Conservation (phyloP, 2,113 vertebrate species). For the Corvus moneduloides region DNA sequence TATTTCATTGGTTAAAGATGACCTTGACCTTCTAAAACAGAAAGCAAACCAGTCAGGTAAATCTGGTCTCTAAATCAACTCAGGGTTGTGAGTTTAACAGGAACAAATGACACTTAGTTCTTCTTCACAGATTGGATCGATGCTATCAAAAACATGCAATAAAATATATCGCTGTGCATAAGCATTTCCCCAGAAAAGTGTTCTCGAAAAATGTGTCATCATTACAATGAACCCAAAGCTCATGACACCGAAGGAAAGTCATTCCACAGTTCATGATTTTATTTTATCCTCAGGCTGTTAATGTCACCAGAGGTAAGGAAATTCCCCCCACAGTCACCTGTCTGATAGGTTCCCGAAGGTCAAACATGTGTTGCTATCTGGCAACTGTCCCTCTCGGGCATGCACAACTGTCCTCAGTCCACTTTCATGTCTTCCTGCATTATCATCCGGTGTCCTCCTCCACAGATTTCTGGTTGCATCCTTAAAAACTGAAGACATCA, state of each 20-base stretch:
- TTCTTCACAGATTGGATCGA: neutral
- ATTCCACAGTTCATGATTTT: neutral
- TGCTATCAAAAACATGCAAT: neutral
- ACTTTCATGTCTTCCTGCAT: neutral
- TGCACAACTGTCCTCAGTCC: neutral
- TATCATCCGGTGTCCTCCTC: neutral
- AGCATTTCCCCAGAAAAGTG: neutral
- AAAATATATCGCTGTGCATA: neutral
- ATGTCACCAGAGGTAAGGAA: neutral
- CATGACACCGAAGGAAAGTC: neutral
- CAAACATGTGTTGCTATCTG: neutral
- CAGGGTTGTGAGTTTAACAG: neutral
- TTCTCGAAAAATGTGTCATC: neutral
- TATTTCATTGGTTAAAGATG: neutral
- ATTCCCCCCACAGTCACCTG: neutral
- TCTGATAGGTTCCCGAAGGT: neutral
- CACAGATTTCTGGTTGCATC: neutral
- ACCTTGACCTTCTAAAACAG: neutral
- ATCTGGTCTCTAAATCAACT: neutral
- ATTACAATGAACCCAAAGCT: neutral
- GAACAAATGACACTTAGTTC: neutral
- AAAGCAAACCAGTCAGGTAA: neutral
- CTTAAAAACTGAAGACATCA: neutral
- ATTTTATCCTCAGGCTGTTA: neutral
- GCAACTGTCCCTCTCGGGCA: neutral